These are phyloP conservation scores for Aepyceros melampus DNA, from an alignment of 2,113 vertebrate genomes.

Conservation along the genomic window DNA sequence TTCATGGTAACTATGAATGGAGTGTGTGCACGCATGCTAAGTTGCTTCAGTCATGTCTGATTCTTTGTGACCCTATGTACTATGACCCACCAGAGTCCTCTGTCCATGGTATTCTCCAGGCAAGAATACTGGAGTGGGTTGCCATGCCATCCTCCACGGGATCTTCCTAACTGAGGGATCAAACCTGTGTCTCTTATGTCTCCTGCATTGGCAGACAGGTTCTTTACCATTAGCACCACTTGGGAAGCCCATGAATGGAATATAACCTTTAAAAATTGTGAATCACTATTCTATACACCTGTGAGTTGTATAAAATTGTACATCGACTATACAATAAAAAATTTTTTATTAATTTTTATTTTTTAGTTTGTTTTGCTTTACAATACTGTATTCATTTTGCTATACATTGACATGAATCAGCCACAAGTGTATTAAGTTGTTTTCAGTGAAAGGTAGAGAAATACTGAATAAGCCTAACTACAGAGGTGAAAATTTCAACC, in stretches of 20 bases:
- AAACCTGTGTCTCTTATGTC: not conserved
- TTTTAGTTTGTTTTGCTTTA: too few relatives aligned
- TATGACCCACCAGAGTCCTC: not conserved
- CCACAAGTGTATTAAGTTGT: too few relatives aligned
- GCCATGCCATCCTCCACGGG: not conserved
- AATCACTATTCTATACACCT: not conserved
- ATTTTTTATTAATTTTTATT: too few relatives aligned
- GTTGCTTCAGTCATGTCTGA: not conserved
- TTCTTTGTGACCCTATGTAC: not conserved
- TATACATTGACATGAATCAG: too few relatives aligned
- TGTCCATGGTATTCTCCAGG: not conserved
- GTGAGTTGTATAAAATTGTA: not conserved
- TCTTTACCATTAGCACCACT: not conserved
- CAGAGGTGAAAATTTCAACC: not conserved
- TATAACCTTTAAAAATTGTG: not conserved
- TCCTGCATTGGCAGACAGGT: not conserved
- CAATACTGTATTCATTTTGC: too few relatives aligned
- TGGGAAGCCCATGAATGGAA: not conserved
- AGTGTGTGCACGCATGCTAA: not conserved
- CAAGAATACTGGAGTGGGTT: not conserved
- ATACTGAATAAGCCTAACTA: not conserved
- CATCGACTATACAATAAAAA: not conserved
- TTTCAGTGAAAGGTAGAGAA: not conserved
- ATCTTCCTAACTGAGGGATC: not conserved
- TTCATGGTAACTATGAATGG: not conserved